phyloP scores from a whole-genome alignment of 2,797 vertebrate species.

The Pygocentrus nattereri region DNA sequence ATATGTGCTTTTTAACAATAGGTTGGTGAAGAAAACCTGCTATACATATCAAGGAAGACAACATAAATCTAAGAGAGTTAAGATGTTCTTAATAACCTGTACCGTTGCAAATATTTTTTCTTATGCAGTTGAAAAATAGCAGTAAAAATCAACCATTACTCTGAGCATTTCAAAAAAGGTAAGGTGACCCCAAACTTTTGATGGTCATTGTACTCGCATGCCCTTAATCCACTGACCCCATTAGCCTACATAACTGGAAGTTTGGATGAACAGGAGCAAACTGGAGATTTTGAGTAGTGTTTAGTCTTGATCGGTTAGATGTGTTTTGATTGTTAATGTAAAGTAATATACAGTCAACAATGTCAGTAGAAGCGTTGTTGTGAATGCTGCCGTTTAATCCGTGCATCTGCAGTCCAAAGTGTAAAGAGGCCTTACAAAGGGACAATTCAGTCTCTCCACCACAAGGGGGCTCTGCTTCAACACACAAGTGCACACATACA shows the following conservation, averaged over 20 bases:
- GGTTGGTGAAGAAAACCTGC: too few relatives aligned
- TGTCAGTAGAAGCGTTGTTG: conserved; percentile 34
- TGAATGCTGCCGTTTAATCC: conserved; percentile 16
- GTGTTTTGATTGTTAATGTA: conserved; percentile 31
- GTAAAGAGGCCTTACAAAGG: conserved; percentile 27
- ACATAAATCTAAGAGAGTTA: too few relatives aligned
- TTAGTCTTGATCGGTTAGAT: conserved; percentile 56
- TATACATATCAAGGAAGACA: too few relatives aligned
- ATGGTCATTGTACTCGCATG: background rate
- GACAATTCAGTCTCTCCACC: conserved; percentile 15
- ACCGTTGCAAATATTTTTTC: background rate
- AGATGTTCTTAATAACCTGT: too few relatives aligned
- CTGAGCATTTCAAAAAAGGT: background rate
- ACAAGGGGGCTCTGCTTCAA: conserved; percentile 37
- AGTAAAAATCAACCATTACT: background rate
- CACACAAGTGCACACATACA: background rate
- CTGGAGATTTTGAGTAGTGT: background rate
- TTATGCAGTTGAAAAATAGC: background rate
- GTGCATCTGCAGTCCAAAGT: conserved; percentile 37
- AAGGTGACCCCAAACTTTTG: background rate
- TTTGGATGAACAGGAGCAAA: background rate
- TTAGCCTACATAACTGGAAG: conserved; percentile 8
- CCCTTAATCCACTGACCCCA: conserved; percentile 35
- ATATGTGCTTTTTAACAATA: too few relatives aligned
- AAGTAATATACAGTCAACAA: conserved; percentile 33